Evolutionary conservation across 92 coral and sea anemone species (phyloP).

Genomic region (Plumapathes pennacea): DNA sequence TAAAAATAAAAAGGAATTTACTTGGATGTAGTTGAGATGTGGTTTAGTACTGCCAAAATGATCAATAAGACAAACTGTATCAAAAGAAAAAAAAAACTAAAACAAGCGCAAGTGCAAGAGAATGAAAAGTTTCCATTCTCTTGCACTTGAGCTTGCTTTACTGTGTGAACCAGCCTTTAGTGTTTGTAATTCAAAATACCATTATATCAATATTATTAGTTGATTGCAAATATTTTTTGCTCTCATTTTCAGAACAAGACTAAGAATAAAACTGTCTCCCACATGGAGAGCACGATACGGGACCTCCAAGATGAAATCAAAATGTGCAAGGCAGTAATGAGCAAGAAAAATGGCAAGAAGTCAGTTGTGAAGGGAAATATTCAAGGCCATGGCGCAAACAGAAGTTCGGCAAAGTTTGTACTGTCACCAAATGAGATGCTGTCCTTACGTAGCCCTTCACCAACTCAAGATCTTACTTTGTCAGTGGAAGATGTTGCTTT

Average conservation of each 20-base stretch:
- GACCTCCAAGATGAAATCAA: constrained; percentile 83
- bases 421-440: constrained; percentile 65
- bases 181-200: too few relatives aligned
- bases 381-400: constrained; percentile 42
- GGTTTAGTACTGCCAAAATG: too few relatives aligned
- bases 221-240: not conserved
- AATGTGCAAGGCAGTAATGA: constrained; percentile 62
- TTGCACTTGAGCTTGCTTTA: too few relatives aligned
- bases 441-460: constrained; percentile 65
- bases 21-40: too few relatives aligned
- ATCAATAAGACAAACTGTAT: too few relatives aligned
- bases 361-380: constrained; percentile 59
- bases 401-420: constrained; percentile 83
- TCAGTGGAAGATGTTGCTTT: constrained; percentile 81
- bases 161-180: too few relatives aligned
- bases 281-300: constrained; percentile 78
- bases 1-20: too few relatives aligned
- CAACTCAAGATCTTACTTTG: constrained; percentile 69
- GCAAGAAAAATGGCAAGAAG: constrained; percentile 59
- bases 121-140: too few relatives aligned
- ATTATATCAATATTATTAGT: too few relatives aligned
- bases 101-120: too few relatives aligned
- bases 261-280: constrained; percentile 63
- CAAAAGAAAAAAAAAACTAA: too few relatives aligned
- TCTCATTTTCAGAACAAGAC: constrained; percentile 50